A percentile compares a stretch with the other conserved stretches of the same genome.
Evolutionary conservation across 23 tunicate species (phyloP).

Genomic region (Oikopleura dioica): DNA sequence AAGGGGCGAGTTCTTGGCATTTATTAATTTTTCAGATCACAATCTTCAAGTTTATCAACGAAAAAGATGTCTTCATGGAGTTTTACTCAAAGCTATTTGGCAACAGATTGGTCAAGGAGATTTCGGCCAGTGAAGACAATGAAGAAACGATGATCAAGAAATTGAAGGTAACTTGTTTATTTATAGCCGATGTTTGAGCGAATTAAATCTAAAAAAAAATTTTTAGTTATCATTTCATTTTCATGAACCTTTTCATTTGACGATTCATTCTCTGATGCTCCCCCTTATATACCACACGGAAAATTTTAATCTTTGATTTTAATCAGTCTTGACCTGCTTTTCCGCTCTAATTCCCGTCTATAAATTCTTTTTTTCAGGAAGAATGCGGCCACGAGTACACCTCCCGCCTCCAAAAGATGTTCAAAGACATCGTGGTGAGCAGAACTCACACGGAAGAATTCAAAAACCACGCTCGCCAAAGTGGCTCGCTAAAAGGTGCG

Average conservation of each 20-base stretch:
- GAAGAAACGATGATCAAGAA: slow-evolving; percentile 83
- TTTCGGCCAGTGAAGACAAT: slow-evolving; percentile 88
- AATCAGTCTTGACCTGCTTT: background rate
- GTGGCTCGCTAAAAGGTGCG: too few relatives aligned
- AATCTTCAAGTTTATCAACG: slow-evolving; percentile 79
- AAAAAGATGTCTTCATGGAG: slow-evolving; percentile 92
- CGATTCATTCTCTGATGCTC: background rate
- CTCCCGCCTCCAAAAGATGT: slow-evolving; percentile 85
- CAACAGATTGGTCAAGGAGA: slow-evolving; percentile 55
- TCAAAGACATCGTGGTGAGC: slow-evolving; percentile 75
- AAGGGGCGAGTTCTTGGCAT: background rate
- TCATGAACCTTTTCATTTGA: background rate
- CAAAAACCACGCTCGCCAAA: slow-evolving; percentile 21
- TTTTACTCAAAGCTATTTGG: slow-evolving; percentile 81
- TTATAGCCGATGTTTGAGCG: background rate
- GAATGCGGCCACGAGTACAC: slow-evolving; percentile 93
- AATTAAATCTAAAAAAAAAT: background rate
- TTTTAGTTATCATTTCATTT: background rate
- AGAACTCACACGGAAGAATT: slow-evolving; percentile 53
- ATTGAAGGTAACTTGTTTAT: slow-evolving; percentile 30
- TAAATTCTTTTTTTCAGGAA: background rate
- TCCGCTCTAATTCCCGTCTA: background rate
- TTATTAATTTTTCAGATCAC: slow-evolving; percentile 26
- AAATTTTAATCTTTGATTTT: too few relatives aligned
- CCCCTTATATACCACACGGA: background rate